Percentiles rank a stretch among this genome's conserved stretches.
phyloP scores from a whole-genome alignment of 1,140 invertebrate species.

The Aphidius gifuensis region DNA sequence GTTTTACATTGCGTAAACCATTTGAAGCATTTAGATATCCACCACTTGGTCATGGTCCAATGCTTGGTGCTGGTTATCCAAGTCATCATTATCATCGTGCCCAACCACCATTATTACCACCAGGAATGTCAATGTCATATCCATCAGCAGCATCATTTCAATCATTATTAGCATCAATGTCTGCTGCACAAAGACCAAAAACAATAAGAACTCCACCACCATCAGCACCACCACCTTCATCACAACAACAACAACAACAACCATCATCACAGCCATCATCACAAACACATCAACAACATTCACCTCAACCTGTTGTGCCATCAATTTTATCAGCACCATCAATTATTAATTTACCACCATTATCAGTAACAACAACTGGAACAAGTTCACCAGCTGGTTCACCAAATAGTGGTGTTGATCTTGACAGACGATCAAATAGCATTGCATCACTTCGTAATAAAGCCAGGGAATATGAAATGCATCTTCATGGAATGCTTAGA shows the following conservation, averaged over 20 bases:
- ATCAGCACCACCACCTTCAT: constrained; percentile 53
- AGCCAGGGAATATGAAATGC: constrained; percentile 87
- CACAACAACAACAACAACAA: constrained; percentile 31
- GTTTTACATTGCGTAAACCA: constrained; percentile 70
- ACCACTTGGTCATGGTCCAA: constrained; percentile 51
- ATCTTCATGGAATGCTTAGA: constrained; percentile 72
- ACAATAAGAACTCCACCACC: constrained; percentile 46
- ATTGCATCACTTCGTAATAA: constrained; percentile 87
- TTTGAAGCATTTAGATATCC: constrained; percentile 75
- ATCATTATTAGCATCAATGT: constrained; percentile 77
- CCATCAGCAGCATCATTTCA: constrained; percentile 74
- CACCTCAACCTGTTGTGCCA: constrained; percentile 57
- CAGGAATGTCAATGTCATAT: constrained; percentile 65
- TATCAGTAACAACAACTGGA: constrained; percentile 1
- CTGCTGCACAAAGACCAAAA: constrained; percentile 63
- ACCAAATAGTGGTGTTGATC: constrained; percentile 54
- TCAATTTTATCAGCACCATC: constrained; percentile 48
- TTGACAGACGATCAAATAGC: constrained; percentile 82
- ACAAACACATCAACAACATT: constrained; percentile 53
- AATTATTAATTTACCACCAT: background rate
- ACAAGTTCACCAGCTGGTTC: constrained; percentile 46
- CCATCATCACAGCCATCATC: constrained; percentile 58
- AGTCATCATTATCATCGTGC: constrained; percentile 61
- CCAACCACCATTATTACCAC: constrained; percentile 62
- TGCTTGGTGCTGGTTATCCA: constrained; percentile 48